Base-by-base conservation (phyloP, 2,113 vertebrate species). In the Promerops cafer region DNA sequence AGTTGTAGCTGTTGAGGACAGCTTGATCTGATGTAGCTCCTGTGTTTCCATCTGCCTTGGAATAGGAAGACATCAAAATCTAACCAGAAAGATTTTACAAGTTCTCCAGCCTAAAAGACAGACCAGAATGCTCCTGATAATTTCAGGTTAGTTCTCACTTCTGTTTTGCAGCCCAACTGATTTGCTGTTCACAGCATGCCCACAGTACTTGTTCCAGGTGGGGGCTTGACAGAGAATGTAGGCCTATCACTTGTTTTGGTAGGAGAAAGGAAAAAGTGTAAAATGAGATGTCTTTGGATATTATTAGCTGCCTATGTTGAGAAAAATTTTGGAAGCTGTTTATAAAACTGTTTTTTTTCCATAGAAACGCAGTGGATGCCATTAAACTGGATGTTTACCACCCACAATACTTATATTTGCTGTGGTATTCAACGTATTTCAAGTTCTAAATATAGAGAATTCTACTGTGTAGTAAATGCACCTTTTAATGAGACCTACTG, bases 401-500 rank as follows among this genome's bases (percentile, higher is more conserved):
- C 93, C 90, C 90, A 95, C 81, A 3, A 24, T 35, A 76, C 70
- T 72, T 94, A 57, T 1, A 74, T 91, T 96, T 90, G 30, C 84
- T 85, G 31, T 70, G 61, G 33, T 80, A 59, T 94, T 94, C 59
- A 54, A 65, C 7, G 7, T 83, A 61, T 89, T 87, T 94, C 54
- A 39, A 42, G 39, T n/a, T 65, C 82, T 94, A 95, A 96, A 93
- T 83, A 74, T 63, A 90, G 71, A 57, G 59, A 77, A 53, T 80
- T 83, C 81, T 85, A 50, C 91, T 70, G 37, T 66, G 65, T 95
- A 68, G 74, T 93, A 90, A 94, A 82, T 61, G 63, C 68, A 93
- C 91, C 93, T 96, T 95, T 90, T 86, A 90, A 80, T 88, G 93
- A 93, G 84, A 79, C 59, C 85, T 65, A n/a, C 63, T 93, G 66